Percentiles rank a stretch among this genome's conserved stretches.
Evolutionary conservation across 2,888 invertebrate species (phyloP).

Genomic region (Drosophila suboccidentalis): DNA sequence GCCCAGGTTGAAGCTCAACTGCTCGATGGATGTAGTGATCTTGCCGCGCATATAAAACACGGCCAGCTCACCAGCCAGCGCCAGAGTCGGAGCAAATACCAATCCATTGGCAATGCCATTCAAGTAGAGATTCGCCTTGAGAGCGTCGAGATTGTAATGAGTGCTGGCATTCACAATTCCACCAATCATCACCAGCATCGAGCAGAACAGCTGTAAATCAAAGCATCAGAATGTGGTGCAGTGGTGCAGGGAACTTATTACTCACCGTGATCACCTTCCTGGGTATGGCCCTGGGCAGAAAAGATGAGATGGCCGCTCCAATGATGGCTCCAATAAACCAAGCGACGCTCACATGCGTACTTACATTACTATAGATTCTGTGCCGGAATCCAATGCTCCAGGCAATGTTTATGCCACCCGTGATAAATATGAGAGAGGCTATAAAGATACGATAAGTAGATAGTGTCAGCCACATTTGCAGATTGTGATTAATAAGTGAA

Average conservation of each 20-base stretch:
- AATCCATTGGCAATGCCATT: conserved; percentile 78
- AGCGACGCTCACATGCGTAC: conserved; percentile 49
- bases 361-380: rapidly evolving
- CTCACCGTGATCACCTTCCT: conserved; percentile 54
- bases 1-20: conserved; percentile 66
- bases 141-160: conserved; percentile 33
- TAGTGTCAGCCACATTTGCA: not conserved
- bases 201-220: conserved; percentile 49
- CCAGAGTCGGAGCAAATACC: conserved; percentile 68
- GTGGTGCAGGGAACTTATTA: not conserved
- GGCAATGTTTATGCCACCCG: conserved; percentile 78
- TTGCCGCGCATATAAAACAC: conserved; percentile 64
- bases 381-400: conserved; percentile 65
- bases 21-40: conserved; percentile 53
- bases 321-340: conserved; percentile 83
- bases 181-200: conserved; percentile 59
- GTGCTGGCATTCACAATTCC: conserved; percentile 63
- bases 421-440: conserved; percentile 70
- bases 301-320: conserved; percentile 66
- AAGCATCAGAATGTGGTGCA: not conserved
- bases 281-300: conserved; percentile 58
- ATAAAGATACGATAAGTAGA: not conserved
- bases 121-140: conserved; percentile 66
- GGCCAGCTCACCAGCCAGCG: conserved; percentile 71
- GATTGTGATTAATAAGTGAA: not conserved